Evolutionary conservation across 2,888 invertebrate genomes (phyloP), one percentile per base, ranked within the genome.

Genomic region (Sinopyrophorus schimmeli): DNA sequence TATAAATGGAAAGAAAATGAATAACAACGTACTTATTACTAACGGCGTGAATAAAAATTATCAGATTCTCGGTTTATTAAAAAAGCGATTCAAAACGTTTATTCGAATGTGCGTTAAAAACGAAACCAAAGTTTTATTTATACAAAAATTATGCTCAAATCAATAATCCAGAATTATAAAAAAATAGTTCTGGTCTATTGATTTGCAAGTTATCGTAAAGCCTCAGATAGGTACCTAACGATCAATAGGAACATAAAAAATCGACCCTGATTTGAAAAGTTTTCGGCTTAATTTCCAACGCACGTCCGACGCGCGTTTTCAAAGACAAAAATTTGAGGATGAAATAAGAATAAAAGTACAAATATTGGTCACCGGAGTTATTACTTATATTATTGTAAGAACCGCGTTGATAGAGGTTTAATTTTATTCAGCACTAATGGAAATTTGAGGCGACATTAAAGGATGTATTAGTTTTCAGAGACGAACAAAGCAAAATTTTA

Each of bases 301-400:
- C 30, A 48, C 31, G 42, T 37, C 38, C 42, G 28, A 23, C 18
- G 37, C 20, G 32, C 31, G 34, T 47, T 40, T 18, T 20, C 9
- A 26, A 23, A 35, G 37, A 43, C 32, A 23, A 20, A 42, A 38
- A 20, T 39, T 54, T 56, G 58, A 57, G 60, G 60, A 60, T 59
- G 60, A 60, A 57, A 60, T 60, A 60, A 60, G 60, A 60, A 56
- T 54, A 56, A 60, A 60, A 59, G 58, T 60, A 53, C 48, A 41
- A 55, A 47, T 52, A 59, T 60, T 61, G 59, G 60, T 60, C 60
- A 59, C 54, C 58, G 50, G 35, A 44, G 47, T 53, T 53, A 52
- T 52, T 49, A 49, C 42, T 47, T 53, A 44, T 43, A 32, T 48
- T 43, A 53, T 53, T 48, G 48, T 48, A 44, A 35, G 35, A 34